Conservation (phyloP, 2,797 vertebrate genomes). For the Chaetophractus vellerosus region DNA sequence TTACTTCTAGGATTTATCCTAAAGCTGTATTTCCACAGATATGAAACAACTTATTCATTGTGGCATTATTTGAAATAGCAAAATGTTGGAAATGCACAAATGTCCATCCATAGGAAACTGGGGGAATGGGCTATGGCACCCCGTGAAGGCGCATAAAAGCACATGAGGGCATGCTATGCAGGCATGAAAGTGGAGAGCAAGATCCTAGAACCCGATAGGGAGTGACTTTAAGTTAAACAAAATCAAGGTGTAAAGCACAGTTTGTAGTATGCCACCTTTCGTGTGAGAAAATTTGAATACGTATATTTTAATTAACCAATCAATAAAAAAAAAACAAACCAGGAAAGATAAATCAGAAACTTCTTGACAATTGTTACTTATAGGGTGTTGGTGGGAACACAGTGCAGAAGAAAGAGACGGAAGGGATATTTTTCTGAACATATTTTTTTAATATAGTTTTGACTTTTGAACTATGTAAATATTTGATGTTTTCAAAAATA, state of each 20-base stretch:
- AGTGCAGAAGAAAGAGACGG: not conserved
- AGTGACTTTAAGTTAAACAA: not conserved
- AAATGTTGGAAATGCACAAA: not conserved
- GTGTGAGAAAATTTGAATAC: not conserved
- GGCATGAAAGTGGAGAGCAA: not conserved
- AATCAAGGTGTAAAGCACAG: not conserved
- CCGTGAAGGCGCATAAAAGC: not conserved
- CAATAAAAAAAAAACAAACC: not conserved
- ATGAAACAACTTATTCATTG: not conserved
- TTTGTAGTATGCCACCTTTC: not conserved
- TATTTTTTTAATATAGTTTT: not conserved
- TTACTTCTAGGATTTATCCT: not conserved
- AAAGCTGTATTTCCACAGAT: conserved; percentile 25
- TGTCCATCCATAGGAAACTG: not conserved
- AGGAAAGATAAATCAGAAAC: not conserved
- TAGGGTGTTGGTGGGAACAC: not conserved
- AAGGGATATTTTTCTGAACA: not conserved
- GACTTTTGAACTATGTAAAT: conserved; percentile 11
- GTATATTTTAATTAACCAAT: not conserved
- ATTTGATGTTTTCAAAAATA: conserved; percentile 40
- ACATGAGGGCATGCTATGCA: too few species aligned
- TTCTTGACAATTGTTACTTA: not conserved
- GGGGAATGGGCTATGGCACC: not conserved
- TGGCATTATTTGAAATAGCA: not conserved
- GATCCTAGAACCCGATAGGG: not conserved